phyloP scores from a whole-genome alignment of 1,140 invertebrate genomes.

The Anastatus disparis region DNA sequence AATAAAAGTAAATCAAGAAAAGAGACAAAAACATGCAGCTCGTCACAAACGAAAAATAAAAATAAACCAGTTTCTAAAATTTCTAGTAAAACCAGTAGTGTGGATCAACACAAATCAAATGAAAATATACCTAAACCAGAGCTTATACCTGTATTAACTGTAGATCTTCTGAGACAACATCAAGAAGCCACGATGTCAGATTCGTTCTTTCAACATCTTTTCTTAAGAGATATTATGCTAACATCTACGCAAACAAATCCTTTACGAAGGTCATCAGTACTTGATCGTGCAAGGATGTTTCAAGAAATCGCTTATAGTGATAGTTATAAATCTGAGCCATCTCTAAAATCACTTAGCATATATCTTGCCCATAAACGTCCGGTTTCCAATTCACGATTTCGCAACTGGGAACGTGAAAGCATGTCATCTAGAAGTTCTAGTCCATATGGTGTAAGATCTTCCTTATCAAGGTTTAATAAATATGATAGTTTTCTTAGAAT shows the following conservation, averaged over 20 bases:
- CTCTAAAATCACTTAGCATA: constrained; percentile 68
- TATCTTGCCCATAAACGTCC: constrained; percentile 77
- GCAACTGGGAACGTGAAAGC: constrained; percentile 71
- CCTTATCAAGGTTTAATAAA: constrained; percentile 60
- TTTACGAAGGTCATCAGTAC: constrained; percentile 67
- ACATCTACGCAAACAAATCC: constrained; percentile 54
- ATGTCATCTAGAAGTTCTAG: constrained; percentile 64
- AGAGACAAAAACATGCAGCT: not conserved
- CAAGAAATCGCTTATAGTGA: constrained; percentile 63
- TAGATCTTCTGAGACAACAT: constrained; percentile 68
- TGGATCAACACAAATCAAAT: not conserved
- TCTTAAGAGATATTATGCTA: constrained; percentile 66
- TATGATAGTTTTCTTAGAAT: constrained; percentile 56
- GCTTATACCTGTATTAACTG: constrained; percentile 48
- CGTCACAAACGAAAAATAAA: constrained; percentile 37
- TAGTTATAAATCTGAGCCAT: constrained; percentile 67
- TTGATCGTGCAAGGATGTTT: constrained; percentile 74
- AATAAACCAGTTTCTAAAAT: constrained; percentile 47
- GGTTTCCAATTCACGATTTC: constrained; percentile 78
- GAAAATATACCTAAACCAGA: constrained; percentile 28
- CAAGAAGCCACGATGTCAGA: constrained; percentile 71
- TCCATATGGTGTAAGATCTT: constrained; percentile 54
- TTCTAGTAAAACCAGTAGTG: constrained; percentile 44
- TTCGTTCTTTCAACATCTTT: constrained; percentile 78
- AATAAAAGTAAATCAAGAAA: constrained; percentile 13